Conservation (phyloP, 2,113 vertebrate species). For the Marcusenius ussheri region DNA sequence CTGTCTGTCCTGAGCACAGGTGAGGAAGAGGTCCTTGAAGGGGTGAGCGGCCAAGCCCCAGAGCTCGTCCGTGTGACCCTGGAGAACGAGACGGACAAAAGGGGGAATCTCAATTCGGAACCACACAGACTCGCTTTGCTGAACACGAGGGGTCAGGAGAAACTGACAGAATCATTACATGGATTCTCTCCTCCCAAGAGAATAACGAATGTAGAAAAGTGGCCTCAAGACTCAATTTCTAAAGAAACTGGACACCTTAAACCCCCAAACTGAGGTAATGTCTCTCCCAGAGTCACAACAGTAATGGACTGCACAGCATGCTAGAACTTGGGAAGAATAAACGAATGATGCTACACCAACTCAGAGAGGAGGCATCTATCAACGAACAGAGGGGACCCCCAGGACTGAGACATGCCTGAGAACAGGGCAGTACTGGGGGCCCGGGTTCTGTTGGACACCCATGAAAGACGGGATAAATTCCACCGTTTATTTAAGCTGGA, state of each 20-base stretch:
- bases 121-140: background rate
- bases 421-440: background rate
- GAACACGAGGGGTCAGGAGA: background rate
- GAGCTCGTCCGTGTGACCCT: conserved; percentile 97
- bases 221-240: background rate
- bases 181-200: background rate
- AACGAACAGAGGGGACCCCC: background rate
- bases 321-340: background rate
- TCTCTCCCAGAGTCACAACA: background rate
- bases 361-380: background rate
- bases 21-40: conserved; percentile 83
- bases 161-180: background rate
- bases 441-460: background rate
- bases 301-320: background rate
- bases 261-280: background rate
- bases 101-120: background rate
- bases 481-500: conserved; percentile 12
- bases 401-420: background rate
- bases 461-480: background rate
- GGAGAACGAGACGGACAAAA: background rate
- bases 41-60: conserved; percentile 94
- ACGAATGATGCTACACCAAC: background rate
- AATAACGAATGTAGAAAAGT: background rate
- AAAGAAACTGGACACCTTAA: background rate
- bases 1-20: conserved; percentile 89